Conservation (phyloP, 2,888 invertebrate species). For the Rotaria macrura region DNA sequence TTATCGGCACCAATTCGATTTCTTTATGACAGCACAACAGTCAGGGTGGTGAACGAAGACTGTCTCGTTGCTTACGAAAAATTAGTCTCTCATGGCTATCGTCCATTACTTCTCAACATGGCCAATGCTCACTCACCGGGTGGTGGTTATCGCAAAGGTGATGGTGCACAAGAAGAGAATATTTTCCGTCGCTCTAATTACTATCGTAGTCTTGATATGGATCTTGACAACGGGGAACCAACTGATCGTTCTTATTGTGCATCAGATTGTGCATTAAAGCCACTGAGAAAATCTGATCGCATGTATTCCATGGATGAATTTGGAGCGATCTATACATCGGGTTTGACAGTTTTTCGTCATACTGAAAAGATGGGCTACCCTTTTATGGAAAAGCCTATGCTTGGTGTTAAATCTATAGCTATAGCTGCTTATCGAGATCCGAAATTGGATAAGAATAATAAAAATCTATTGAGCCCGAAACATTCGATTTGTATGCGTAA, state of each 20-base stretch:
- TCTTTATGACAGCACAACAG: not conserved
- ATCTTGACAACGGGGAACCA: not conserved
- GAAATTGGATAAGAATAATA: not conserved
- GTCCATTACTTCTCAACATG: not conserved
- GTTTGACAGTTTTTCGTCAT: not conserved
- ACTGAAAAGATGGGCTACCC: not conserved
- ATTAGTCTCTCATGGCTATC: not conserved
- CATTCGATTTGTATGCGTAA: not conserved
- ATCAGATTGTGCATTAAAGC: not conserved
- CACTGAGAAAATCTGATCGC: not conserved
- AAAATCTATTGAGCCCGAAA: not conserved
- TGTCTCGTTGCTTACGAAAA: not conserved
- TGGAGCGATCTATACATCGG: not conserved
- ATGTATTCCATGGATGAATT: not conserved
- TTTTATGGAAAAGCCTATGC: not conserved
- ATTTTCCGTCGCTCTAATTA: not conserved
- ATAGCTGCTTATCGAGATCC: not conserved
- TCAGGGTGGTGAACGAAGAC: not conserved
- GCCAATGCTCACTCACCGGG: not conserved
- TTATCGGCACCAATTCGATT: not conserved
- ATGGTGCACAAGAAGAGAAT: not conserved
- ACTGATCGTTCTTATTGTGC: not conserved
- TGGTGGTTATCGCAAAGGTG: not conserved
- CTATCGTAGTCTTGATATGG: not conserved
- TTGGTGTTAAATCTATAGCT: not conserved